Evolutionary conservation across 1,140 invertebrate genomes (phyloP), one percentile per base, ranked within the genome.

Genomic region (Dinoponera quadriceps): DNA sequence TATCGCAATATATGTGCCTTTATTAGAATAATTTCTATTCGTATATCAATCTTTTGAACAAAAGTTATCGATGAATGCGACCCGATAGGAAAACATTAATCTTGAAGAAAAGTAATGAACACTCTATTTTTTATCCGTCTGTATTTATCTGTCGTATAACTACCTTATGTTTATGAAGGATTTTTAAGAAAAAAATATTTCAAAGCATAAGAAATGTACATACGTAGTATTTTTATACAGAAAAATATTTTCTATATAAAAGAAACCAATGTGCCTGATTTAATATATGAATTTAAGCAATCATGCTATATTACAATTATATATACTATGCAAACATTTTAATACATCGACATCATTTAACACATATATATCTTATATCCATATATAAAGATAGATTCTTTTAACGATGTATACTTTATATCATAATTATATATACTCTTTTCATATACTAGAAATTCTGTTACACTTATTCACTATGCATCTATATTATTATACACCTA

Each of bases 361-460:
- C 55, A 57, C 9, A 57, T 7, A 66, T 57, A 71, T 51, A 62
- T 60, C 7, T 16, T 63, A 55, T n/a, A n/a, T 62, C 57, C 51
- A 73, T 77, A 78, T 55, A 33, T 68, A 81, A 80, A 29, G 75
- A 71, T 54, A 82, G 16, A 3, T 11, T 55, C 54, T 55, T 33
- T 33, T 5, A 33, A 33, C 5, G 29, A 33, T 33, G 29, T 5
- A 51, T 16, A 49, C 25, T 48, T 54, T 72, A 54, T 44, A 22
- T 16, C n/a, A n/a, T n/a, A n/a, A 20, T 44, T 25, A 62, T 51
- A 3, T 33, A 33, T 33, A 33, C 5, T 33, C 5, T 33, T 33
- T 5, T 3, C 5, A 33, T n/a, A 2, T 71, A 48, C 25, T 25
- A 3, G 49, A 60, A 14, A 20, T 3, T 59, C 62, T 44, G 60